Evolutionary conservation across 30 jellyfish, hydroid and myxozoan genomes (phyloP), one percentile per base, ranked within the genome.

Genomic region (Clytia hemisphaerica): DNA sequence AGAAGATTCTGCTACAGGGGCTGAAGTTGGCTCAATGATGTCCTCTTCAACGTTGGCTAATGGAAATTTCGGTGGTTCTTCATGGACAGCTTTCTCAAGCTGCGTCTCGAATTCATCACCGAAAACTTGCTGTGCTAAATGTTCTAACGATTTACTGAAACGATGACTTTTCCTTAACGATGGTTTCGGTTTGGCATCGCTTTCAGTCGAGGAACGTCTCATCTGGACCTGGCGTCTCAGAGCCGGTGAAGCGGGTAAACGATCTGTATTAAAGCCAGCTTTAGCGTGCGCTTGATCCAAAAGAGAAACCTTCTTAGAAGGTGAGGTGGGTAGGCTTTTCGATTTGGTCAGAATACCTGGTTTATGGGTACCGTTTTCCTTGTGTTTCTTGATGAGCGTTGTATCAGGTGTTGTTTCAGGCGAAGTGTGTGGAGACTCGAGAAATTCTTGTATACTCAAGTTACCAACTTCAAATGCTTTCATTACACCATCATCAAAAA

Each of bases 381-480:
- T 31, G 31, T 34, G 34, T 15, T 31, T 28, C 48, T 33, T 69
- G 6, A 54, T 21, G 21, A 35, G 1, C 7, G 2, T 44, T 69
- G 46, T 69, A 16, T n/a, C 18, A 19, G 64, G 66, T n/a, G 30
- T 26, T 2, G 19, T 57, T n/a, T 57, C 33, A 3, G 76, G 76
- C 27, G 76, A 62, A 31, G 28, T 29, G 48, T 87, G 85, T 37
- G 95, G 98, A 58, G 88, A 64, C 71, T 70, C 80, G 53, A 89
- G 74, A 59, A 89, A 89, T 61, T 89, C 95, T 53, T 85, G 83
- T 30, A 89, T 66, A 22, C 93, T 72, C 1, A 89, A 36, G 25
- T 79, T 88, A 16, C 98, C 98, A 54, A 64, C 94, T 67, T 89
- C 91, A 49, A 89, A 72, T 37, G 92, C 94, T 37, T 85, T 82